Base-by-base conservation (phyloP, 2,888 invertebrate species). In the Agrochola lota region DNA sequence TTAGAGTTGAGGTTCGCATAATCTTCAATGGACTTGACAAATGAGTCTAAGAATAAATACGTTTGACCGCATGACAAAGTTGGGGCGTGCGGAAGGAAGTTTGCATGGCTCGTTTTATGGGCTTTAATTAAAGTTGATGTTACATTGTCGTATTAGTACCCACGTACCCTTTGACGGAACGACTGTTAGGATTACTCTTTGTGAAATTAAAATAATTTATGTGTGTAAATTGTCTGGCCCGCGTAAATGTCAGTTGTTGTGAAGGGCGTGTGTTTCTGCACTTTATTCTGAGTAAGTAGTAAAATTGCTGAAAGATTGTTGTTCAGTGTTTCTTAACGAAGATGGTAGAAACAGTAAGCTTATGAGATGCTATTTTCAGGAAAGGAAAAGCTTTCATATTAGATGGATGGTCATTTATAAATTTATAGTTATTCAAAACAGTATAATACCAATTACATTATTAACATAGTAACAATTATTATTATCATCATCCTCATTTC, bases 101-200 rank as follows among this genome's bases (percentile, higher is more conserved):
- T 83, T 84, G 87, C 84, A 85, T 87, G 85, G 80, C 80, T 88
- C 85, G 83, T 89, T 90, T 91, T 90, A 90, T 89, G 84, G 85
- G 85, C 82, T 91, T 91, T 89, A 90, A 91, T 90, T 90, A 90
- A 91, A 89, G 85, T 84, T 75, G 78, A 81, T 86, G 85, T 80
- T 78, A 84, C 77, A 86, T 72, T 85, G 86, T 87, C 83, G 70
- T 85, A 86, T 85, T 86, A 87, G 87, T 87, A 78, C 73, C 73
- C 74, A 79, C 75, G 71, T 66, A 78, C 74, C 79, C 69, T 77
- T 80, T 80, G 78, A 79, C 68, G 74, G 66, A 79, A 81, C 78
- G 79, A 77, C 75, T 80, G 78, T 80, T 87, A 77, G 73, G 62
- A 83, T 81, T 85, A 79, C 81, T 81, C 76, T 85, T 80, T 81